Base-by-base conservation (phyloP, 92 coral and sea anemone species). In the Heliopora coerulea region DNA sequence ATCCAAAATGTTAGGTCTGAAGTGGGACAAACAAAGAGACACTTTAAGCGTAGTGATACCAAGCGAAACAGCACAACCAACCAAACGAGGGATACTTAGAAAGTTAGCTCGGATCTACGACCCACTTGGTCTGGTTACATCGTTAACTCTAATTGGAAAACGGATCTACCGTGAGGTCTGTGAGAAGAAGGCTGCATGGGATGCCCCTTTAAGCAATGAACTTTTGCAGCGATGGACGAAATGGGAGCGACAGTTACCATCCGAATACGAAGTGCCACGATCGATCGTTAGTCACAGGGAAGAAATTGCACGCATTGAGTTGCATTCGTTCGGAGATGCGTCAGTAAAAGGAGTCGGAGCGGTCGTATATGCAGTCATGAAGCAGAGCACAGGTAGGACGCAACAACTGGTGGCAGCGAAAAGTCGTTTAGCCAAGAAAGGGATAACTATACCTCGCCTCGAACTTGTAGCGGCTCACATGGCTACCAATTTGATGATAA, bases 41-140 rank as follows among this genome's bases (percentile, higher is more conserved):
- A n/a, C 46, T 21, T 3, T 76, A 7, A 67, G 26, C 20, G 49
- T 76, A 3, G 37, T 15, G 20, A 49, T 62, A 10, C 73, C 81
- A 7, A 24, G 29, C 30, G 73, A 48, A 6, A 28, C 40, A 44
- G 73, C 62, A 37, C 62, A 46, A 31, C 62, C 70, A 62, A 50
- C 73, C 59, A n/a, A 77, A 23, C 48, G 81, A 18, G 81, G 73
- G 5, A 63, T 77, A 49, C 81, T 77, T 20, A 54, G 72, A 3
- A 77, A 62, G 19, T 41, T 77, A 9, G 73, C 81, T 26, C 37
- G 46, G 18, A 77, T 77, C 14, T 62, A 77, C 25, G 81, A 63
- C 19, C 79, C 79, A 0, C 8, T 74, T 21, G 79, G 79, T 18
- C 32, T 74, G 12, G 30, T 74, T 57, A 34, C 68, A 14, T 67